These are phyloP conservation scores for Aurelia sp. DNA, from an alignment of 30 jellyfish, hydroid and myxozoan genomes.

Conservation along the genomic window DNA sequence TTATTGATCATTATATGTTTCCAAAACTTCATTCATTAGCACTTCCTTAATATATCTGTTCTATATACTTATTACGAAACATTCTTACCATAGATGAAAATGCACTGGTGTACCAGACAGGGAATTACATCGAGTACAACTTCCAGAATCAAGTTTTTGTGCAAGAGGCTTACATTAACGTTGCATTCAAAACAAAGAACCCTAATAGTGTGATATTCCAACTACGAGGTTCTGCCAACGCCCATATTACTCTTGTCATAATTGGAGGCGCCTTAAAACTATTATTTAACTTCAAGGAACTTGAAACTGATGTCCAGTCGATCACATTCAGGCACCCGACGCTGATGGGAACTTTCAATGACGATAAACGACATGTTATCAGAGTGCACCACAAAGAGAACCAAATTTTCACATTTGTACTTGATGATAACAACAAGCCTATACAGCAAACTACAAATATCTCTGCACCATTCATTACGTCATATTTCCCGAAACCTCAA, in stretches of 20 bases:
- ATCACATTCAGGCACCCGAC: conserved; percentile 1
- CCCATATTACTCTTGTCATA: conserved; percentile 13
- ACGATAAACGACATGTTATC: conserved; percentile 14
- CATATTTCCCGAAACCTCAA: conserved; percentile 14
- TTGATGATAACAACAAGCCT: conserved; percentile 16
- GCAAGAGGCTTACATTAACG: conserved; percentile 20
- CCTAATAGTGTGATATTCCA: background rate
- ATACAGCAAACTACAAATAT: background rate
- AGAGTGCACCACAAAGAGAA: conserved; percentile 35
- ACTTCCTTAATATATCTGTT: too few relatives aligned
- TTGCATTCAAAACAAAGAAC: conserved; percentile 29
- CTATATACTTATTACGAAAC: too few relatives aligned
- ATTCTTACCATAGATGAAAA: background rate
- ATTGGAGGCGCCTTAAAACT: conserved; percentile 1
- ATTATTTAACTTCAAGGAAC: conserved; percentile 16
- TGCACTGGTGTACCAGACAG: conserved; percentile 11
- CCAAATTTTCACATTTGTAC: background rate
- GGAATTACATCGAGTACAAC: conserved; percentile 1
- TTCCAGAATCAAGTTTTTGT: conserved; percentile 4
- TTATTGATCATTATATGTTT: too few relatives aligned
- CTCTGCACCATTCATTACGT: background rate
- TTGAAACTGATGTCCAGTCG: conserved; percentile 21
- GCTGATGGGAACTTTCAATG: background rate
- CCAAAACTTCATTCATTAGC: too few relatives aligned
- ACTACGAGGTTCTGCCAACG: conserved; percentile 11